Base-by-base conservation (phyloP, 2,888 invertebrate species). In the Strigamia crassipes region DNA sequence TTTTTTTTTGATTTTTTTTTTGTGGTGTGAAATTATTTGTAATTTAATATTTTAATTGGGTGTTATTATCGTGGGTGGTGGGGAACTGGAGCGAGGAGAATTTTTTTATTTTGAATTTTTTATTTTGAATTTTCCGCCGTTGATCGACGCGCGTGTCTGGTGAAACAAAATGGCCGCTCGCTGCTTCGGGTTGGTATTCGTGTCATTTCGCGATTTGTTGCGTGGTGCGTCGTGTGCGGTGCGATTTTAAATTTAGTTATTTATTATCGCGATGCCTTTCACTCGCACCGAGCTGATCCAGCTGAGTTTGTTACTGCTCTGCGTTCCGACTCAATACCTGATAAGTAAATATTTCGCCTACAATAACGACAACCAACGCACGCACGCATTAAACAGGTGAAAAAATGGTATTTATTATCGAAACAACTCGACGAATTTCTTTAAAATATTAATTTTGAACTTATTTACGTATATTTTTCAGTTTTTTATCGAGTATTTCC, bases 261-360 rank as follows among this genome's bases (percentile, higher is more conserved):
- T 38, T 6, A 38, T 38, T 27, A 27, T 27, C n/a, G 56, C 8
- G 21, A 84, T 84, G 84, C 84, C 84, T n/a, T 73, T 84, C 27
- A 79, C 83, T 78, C 83, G 86, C 18, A 2, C 8, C 78, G 87
- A 86, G 61, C 86, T 84, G 6, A 31, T 87, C 10, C 87, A 87
- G 83, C 84, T 88, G 73, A 85, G 86, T 9, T 82, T 87, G 34
- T 84, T 88, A 31, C 83, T 88, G 13, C 81, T 88, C 27, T 87
- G 87, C 27, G 86, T 88, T 12, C 88, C 88, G 12, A 85, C 85
- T 15, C 88, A 88, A 85, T 88, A 87, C 84, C 83, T 88, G 12
- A 84, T 88, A 34, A 85, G 87, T 12, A 86, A 85, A 42, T 86
- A 86, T 82, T 84, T 82, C 15, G 83, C 83, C 46, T 79, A 61